Conservation (phyloP, 1,140 invertebrate species). For the Copidosoma floridanum region DNA sequence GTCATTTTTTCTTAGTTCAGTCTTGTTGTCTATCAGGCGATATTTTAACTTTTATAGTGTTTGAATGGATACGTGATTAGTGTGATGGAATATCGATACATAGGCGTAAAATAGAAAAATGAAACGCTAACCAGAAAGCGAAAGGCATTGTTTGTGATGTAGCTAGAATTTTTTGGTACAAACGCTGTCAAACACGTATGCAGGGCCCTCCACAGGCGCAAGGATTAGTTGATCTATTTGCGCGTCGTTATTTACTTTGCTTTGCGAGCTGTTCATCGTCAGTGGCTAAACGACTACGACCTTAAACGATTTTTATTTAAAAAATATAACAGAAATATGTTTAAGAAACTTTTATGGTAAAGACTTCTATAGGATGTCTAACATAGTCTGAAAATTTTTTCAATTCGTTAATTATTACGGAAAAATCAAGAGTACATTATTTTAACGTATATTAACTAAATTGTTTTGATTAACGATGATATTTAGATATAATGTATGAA, state of each 20-base stretch:
- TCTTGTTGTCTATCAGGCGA: constrained; percentile 29
- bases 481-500: no score
- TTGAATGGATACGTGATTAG: constrained; percentile 40
- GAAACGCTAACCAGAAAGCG: constrained; percentile 42
- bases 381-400: no score
- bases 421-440: no score
- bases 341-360: no score
- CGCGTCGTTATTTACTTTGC: constrained; percentile 21
- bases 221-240: no score
- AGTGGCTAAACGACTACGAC: constrained; percentile 13
- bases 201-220: constrained; percentile 35
- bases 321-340: not conserved
- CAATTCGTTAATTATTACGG: no score
- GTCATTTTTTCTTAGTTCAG: constrained; percentile 32
- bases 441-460: no score
- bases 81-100: constrained; percentile 31
- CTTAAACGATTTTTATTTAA: constrained; percentile 1
- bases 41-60: constrained; percentile 34
- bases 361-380: no score
- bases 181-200: constrained; percentile 38
- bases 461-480: no score
- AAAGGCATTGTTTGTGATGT: constrained; percentile 51
- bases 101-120: constrained; percentile 47
- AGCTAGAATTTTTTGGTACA: constrained; percentile 44
- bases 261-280: constrained; percentile 14